Percentiles rank a stretch among this genome's conserved stretches.
Conservation (phyloP, 64 coral and sea anemone species). For the Montipora foliosa region DNA sequence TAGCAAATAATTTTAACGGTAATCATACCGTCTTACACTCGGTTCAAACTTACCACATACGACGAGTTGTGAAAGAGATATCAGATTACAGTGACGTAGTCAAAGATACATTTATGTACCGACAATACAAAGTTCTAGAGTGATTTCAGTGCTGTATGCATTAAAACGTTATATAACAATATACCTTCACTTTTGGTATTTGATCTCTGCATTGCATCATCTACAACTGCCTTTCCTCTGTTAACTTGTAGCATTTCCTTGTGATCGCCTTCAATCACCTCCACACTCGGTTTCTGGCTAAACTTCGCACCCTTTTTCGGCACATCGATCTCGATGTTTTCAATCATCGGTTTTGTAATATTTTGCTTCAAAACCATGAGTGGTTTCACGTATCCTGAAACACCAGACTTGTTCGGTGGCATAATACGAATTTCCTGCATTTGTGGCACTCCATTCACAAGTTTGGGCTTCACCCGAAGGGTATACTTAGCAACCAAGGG, state of each 20-base stretch:
- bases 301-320: slow-evolving; percentile 81
- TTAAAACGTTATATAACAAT: not conserved
- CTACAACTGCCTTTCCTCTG: slow-evolving; percentile 48
- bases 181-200: slow-evolving; percentile 25
- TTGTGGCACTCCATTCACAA: slow-evolving; percentile 85
- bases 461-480: slow-evolving; percentile 84
- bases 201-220: slow-evolving; percentile 9
- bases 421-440: slow-evolving; percentile 86
- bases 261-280: slow-evolving; percentile 57
- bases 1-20: too few species aligned
- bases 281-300: slow-evolving; percentile 83
- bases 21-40: too few species aligned
- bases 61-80: too few species aligned
- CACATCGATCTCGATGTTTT: slow-evolving; percentile 95
- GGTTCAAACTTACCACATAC: too few species aligned
- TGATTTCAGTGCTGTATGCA: not conserved
- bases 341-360: slow-evolving; percentile 92
- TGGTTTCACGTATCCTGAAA: slow-evolving; percentile 60
- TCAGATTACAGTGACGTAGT: too few species aligned
- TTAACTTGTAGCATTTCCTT: slow-evolving; percentile 17
- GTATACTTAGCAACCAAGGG: slow-evolving; percentile 85
- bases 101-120: too few species aligned
- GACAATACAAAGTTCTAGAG: too few species aligned
- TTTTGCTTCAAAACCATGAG: slow-evolving; percentile 78
- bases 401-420: slow-evolving; percentile 66